A percentile compares a stretch with the other conserved stretches of the same genome.
Evolutionary conservation across 2,113 vertebrate genomes (phyloP).

Genomic region (Herpailurus yagouaroundi): DNA sequence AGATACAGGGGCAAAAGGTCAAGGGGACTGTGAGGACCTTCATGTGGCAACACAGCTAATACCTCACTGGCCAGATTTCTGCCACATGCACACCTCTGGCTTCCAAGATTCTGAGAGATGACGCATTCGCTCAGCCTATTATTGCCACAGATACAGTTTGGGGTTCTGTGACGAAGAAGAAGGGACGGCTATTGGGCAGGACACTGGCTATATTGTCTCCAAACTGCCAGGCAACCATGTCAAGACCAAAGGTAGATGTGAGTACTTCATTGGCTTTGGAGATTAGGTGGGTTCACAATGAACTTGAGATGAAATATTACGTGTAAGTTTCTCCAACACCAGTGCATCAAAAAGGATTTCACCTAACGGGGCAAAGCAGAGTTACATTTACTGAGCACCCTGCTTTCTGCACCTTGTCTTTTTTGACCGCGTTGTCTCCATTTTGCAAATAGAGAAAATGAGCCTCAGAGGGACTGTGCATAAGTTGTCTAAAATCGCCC

Average conservation of each 20-base stretch:
- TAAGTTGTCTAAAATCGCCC: not conserved
- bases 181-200: not conserved
- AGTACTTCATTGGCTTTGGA: not conserved
- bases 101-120: not conserved
- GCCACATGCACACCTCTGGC: not conserved
- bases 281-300: not conserved
- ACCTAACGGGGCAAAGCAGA: not conserved
- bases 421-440: not conserved
- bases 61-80: not conserved
- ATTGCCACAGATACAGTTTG: not conserved
- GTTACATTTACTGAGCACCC: not conserved
- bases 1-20: not conserved
- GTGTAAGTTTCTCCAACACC: not conserved
- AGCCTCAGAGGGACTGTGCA: not conserved
- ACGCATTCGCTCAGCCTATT: not conserved
- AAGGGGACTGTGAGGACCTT: not conserved
- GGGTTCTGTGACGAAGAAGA: not conserved
- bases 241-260: not conserved
- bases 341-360: not conserved
- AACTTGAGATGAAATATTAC: not conserved
- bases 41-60: fast-evolving
- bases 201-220: not conserved
- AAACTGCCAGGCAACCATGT: not conserved
- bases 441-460: not conserved
- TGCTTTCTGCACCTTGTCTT: not conserved